These are phyloP conservation scores for Drosophila subobscura DNA, from an alignment of 1,140 invertebrate genomes.

Conservation along the genomic window DNA sequence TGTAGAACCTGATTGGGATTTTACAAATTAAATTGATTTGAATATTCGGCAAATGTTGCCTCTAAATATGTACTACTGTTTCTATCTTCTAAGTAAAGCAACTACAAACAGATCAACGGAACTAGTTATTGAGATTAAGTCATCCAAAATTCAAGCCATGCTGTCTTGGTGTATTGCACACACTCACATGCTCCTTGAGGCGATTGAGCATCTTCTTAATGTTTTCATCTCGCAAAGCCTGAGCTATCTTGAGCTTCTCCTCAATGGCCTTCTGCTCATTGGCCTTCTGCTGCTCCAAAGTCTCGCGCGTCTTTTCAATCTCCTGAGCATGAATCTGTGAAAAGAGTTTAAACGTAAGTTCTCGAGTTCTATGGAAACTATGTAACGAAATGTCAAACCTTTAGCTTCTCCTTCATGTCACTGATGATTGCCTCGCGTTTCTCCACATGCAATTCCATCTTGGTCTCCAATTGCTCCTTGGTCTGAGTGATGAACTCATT, in stretches of 20 bases:
- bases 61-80: too few relatives aligned
- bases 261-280: slow-evolving; percentile 92
- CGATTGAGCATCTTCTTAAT: slow-evolving; percentile 94
- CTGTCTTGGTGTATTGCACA: background rate
- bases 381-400: slow-evolving; percentile 86
- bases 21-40: too few relatives aligned
- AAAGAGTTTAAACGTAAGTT: too few relatives aligned
- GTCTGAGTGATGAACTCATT: slow-evolving; percentile 92
- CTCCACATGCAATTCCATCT: slow-evolving; percentile 94
- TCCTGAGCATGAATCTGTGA: slow-evolving; percentile 88
- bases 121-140: too few relatives aligned
- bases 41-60: too few relatives aligned
- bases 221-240: slow-evolving; percentile 93
- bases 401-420: slow-evolving; percentile 93
- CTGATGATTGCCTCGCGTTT: slow-evolving; percentile 95
- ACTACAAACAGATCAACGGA: too few relatives aligned
- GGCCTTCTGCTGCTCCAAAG: slow-evolving; percentile 91
- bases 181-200: slow-evolving; percentile 93
- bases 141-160: slow-evolving; percentile 13
- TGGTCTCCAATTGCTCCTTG: slow-evolving; percentile 93
- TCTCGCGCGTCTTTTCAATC: slow-evolving; percentile 92
- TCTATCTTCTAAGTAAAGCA: too few relatives aligned
- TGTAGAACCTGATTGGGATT: too few relatives aligned
- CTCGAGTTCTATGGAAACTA: too few relatives aligned
- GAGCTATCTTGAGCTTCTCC: slow-evolving; percentile 92